A percentile compares a stretch with the other conserved stretches of the same genome.
These are phyloP conservation scores for Verasper variegatus DNA, from an alignment of 2,113 vertebrate genomes.

Conservation along the genomic window DNA sequence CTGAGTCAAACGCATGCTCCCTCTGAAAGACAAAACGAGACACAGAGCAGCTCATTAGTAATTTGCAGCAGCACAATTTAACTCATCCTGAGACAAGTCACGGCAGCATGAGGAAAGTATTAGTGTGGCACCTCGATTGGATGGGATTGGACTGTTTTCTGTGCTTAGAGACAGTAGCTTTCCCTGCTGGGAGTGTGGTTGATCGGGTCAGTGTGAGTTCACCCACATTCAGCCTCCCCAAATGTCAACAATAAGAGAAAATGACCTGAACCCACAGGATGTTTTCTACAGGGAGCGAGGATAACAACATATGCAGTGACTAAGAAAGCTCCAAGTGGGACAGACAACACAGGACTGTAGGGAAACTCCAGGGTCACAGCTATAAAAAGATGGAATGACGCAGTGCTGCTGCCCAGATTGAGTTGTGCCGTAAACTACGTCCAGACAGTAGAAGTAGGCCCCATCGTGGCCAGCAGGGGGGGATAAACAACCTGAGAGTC, in stretches of 20 bases:
- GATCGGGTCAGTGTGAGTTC: conserved; percentile 78
- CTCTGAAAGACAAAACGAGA: conserved; percentile 79
- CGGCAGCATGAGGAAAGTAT: conserved; percentile 70
- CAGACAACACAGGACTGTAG: conserved; percentile 80
- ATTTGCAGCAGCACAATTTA: conserved; percentile 59
- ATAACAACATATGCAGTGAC: conserved; percentile 84
- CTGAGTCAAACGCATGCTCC: conserved; percentile 78
- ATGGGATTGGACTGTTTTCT: conserved; percentile 47
- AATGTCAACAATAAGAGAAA: conserved; percentile 82
- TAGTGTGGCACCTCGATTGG: conserved; percentile 51
- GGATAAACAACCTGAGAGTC: conserved; percentile 60
- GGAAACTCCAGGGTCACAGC: conserved; percentile 86
- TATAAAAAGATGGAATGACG: conserved; percentile 84
- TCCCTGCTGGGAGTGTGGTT: conserved; percentile 63
- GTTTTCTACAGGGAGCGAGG: conserved; percentile 81
- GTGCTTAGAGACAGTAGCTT: conserved; percentile 68
- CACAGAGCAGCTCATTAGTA: conserved; percentile 55
- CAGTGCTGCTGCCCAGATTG: conserved; percentile 65
- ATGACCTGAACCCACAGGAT: conserved; percentile 85
- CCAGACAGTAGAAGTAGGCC: conserved; percentile 39
- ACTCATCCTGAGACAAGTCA: conserved; percentile 65
- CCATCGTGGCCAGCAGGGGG: conserved; percentile 76
- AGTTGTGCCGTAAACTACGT: conserved; percentile 57
- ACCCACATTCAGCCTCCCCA: conserved; percentile 75
- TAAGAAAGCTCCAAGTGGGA: conserved; percentile 80